Evolutionary conservation across 2,888 invertebrate species (phyloP).

Genomic region (Tigriopus californicus): DNA sequence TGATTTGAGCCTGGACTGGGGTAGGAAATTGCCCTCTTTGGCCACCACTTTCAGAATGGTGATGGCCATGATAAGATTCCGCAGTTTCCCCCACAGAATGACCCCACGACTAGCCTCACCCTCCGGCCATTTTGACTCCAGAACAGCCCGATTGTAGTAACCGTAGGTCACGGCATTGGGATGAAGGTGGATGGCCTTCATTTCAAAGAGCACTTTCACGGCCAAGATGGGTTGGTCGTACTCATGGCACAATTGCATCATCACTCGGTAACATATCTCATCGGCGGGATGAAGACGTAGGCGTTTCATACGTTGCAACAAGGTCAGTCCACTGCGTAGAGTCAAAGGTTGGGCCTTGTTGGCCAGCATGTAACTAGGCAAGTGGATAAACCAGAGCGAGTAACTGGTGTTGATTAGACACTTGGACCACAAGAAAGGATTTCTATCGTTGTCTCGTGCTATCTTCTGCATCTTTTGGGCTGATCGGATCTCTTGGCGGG

Average conservation of each 20-base stretch:
- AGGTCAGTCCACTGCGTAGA: neutral
- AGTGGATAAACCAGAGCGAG: conserved; percentile 81
- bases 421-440: conserved; percentile 80
- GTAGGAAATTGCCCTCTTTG: conserved; percentile 26
- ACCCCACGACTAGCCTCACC: conserved; percentile 54
- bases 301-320: conserved; percentile 48
- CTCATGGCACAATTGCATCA: conserved; percentile 94
- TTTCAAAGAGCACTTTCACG: conserved; percentile 43
- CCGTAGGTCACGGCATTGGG: conserved; percentile 97
- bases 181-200: conserved; percentile 54
- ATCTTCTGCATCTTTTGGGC: conserved; percentile 78
- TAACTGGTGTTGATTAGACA: conserved; percentile 71
- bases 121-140: conserved; percentile 87
- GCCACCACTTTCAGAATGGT: conserved; percentile 18
- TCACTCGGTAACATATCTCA: conserved; percentile 90
- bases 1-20: too few species aligned
- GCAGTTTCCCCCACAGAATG: conserved; percentile 76
- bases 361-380: conserved; percentile 59
- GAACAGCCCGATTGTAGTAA: conserved; percentile 57
- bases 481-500: conserved; percentile 51
- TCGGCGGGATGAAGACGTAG: conserved; percentile 64
- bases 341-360: neutral
- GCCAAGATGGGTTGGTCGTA: conserved; percentile 85
- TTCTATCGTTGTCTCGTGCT: conserved; percentile 41
- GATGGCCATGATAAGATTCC: conserved; percentile 26